Evolutionary conservation across 1,140 invertebrate genomes (phyloP).

Genomic region (Drosophila seguyi): DNA sequence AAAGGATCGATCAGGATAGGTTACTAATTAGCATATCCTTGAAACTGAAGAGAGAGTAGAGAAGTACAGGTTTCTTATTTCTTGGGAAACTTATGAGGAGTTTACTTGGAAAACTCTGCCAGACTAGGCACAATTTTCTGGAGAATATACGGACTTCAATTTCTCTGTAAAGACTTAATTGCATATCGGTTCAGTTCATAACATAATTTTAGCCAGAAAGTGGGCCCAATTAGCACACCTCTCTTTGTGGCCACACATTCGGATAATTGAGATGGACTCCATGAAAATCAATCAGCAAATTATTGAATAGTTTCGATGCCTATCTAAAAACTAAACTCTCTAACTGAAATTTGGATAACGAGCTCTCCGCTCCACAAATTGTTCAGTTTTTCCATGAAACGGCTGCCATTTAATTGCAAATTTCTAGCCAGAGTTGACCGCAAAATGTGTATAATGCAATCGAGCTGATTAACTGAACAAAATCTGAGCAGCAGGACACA

Average conservation of each 20-base stretch:
- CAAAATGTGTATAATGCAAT: constrained; percentile 52
- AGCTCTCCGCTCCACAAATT: not conserved
- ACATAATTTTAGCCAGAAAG: not conserved
- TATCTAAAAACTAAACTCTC: not conserved
- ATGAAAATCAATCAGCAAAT: not conserved
- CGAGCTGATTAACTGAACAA: constrained; percentile 33
- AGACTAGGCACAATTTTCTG: no score
- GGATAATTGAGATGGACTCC: not conserved
- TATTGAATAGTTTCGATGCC: not conserved
- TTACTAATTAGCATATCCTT: constrained; percentile 2
- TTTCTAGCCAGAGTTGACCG: constrained; percentile 38
- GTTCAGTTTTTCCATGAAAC: not conserved
- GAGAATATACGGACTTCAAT: no score
- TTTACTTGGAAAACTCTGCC: no score
- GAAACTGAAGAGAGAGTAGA: not conserved
- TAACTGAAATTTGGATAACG: not conserved
- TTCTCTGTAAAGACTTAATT: no score
- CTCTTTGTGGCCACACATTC: constrained; percentile 1
- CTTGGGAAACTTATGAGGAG: not conserved
- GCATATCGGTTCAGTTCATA: no score
- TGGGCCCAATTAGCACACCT: not conserved
- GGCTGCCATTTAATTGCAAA: constrained; percentile 32
- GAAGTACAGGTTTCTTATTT: no score
- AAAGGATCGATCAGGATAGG: constrained; percentile 4
- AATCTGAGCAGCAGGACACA: not conserved